A percentile compares a stretch with the other conserved stretches of the same genome.
phyloP scores from a whole-genome alignment of 2,797 vertebrate genomes.

The Ispidina picta region DNA sequence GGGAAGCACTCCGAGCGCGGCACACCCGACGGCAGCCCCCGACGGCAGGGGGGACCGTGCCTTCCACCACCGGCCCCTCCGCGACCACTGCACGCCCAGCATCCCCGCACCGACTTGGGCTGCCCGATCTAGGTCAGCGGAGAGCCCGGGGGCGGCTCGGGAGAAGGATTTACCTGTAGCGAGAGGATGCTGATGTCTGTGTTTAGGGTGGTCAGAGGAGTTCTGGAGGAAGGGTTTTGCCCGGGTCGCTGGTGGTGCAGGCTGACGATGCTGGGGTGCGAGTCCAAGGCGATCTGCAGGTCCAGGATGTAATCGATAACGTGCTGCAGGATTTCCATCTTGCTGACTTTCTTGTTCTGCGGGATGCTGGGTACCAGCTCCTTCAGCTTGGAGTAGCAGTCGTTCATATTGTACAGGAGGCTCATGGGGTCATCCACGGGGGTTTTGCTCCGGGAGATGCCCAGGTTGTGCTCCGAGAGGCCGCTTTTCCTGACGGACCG shows the following conservation, averaged over 20 bases:
- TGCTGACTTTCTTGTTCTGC: conserved; percentile 97
- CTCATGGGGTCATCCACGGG: conserved; percentile 95
- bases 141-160: neutral
- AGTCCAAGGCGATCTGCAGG: conserved; percentile 98
- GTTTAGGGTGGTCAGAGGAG: conserved; percentile 94
- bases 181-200: conserved; percentile 98
- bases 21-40: neutral
- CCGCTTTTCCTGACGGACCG: conserved; percentile 90
- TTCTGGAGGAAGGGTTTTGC: conserved; percentile 83
- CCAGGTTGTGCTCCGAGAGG: conserved; percentile 90
- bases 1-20: neutral
- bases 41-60: neutral
- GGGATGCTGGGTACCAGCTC: conserved; percentile 99
- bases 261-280: conserved; percentile 89
- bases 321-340: conserved; percentile 99
- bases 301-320: conserved; percentile 99
- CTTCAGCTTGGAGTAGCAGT: conserved; percentile 98
- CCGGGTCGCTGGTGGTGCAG: conserved; percentile 85
- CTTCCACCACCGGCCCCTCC: neutral
- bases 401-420: conserved; percentile 98
- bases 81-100: neutral
- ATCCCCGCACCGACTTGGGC: fast-evolving
- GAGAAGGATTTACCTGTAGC: conserved; percentile 86
- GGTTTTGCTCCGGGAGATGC: conserved; percentile 94
- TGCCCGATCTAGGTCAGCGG: neutral